These are phyloP conservation scores for Phodopus roborovskii DNA, from an alignment of 2,113 vertebrate species.

Conservation along the genomic window DNA sequence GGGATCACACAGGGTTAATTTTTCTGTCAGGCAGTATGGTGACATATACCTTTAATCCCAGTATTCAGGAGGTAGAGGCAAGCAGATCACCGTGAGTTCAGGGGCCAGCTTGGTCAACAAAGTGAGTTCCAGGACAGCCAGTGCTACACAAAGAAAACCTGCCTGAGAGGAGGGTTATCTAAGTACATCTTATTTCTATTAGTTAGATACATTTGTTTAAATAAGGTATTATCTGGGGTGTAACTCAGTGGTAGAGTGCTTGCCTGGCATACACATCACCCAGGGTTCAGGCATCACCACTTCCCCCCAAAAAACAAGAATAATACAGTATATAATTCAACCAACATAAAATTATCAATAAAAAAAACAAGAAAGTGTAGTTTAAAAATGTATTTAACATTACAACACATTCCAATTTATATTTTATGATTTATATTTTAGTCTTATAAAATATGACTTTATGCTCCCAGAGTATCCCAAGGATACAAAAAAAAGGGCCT, in stretches of 20 bases:
- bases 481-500: neutral
- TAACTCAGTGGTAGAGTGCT: neutral
- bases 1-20: neutral
- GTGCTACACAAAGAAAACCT: neutral
- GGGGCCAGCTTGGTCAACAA: neutral
- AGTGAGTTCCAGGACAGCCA: neutral
- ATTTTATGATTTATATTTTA: conserved; percentile 32
- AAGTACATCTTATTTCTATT: conserved; percentile 3
- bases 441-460: conserved; percentile 26
- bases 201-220: neutral
- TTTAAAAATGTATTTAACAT: conserved; percentile 40
- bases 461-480: neutral
- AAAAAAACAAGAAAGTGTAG: neutral
- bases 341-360: neutral
- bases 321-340: neutral
- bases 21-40: neutral
- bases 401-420: neutral
- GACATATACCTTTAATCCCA: neutral
- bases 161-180: neutral
- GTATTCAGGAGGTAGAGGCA: neutral
- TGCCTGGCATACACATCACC: neutral
- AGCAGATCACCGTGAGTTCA: neutral
- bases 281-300: too few species aligned
- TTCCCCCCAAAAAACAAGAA: neutral
- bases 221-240: neutral